Evolutionary conservation across 1,140 invertebrate genomes (phyloP), one percentile per base, ranked within the genome.

Genomic region (Trachymyrmex cornetzi): DNA sequence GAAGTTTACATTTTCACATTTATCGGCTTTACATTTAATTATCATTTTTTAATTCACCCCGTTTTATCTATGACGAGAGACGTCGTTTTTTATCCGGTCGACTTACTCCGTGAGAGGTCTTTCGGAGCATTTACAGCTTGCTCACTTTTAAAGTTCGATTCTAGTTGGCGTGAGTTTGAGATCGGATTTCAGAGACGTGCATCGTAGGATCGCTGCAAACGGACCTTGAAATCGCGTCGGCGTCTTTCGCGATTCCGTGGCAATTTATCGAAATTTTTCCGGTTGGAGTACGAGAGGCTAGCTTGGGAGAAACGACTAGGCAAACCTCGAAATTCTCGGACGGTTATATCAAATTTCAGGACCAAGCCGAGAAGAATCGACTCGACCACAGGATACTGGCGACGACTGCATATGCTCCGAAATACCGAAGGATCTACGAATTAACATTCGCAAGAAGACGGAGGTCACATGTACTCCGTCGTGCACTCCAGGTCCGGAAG

Each of bases 401-500:
- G 91, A 92, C 27, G 91, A 92, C 12, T 94, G 93, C 84, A 92
- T 92, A 30, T 94, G 93, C 55, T 90, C 91, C 5, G 93, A 94
- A 74, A 91, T 94, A 75, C 87, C 91, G 24, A 90, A 91, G 75
- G 92, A 93, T 69, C 74, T 93, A 3, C 91, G 91, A 12, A 90
- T 93, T 24, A 89, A 92, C 86, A 90, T 93, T 81, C 90, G 87
- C 55, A 90, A 91, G 77, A 88, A 91, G n/a, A 90, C 87, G 19
- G 91, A 93, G 72, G 69, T 92, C 50, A 82, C 71, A 27, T 38
- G 87, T 24, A 48, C 66, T 48, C 38, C 82, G 7, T 82, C 94
- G 55, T 86, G 92, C 3, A 91, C 88, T n/a, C 84, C 89, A 3
- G 94, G 94, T 82, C 93, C 94, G 90, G 93, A 94, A 92, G 91